Evolutionary conservation across 1,140 invertebrate species (phyloP), one percentile per base, ranked within the genome.

Genomic region (Lucilia sericata): DNA sequence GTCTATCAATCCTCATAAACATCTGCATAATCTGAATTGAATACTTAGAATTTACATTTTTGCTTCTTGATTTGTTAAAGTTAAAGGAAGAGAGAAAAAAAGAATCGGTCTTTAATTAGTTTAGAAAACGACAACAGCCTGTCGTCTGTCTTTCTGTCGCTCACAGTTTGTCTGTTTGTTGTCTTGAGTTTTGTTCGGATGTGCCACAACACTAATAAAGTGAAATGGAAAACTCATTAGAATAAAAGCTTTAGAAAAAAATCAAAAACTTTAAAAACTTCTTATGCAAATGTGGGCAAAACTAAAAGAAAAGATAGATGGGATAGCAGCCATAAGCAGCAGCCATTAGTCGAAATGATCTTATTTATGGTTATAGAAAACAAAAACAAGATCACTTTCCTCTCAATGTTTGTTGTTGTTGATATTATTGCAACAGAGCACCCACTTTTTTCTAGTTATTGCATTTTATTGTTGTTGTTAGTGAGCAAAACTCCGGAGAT

Each of bases 351-450:
- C 19, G n/a, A 47, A 80, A 51, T 80, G 76, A 51, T 80, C 76
- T 80, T 80, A 80, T 80, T 80, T 80, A 80, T 80, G 76, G 76
- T 80, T 80, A 80, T 80, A 25, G 76, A 80, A 80, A 80, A 80
- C 76, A 51, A 80, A 80, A 80, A 80, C 76, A 80, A 80, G 76
- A 80, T 80, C 76, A 80, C 76, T 80, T 80, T 80, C 76, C 76
- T 80, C 76, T 80, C n/a, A 17, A 12, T 5, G 2, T 25, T 21
- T 70, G 51, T 55, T 17, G 51, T 14, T 17, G 51, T 10, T 42
- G 42, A 2, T 55, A 12, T 55, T 17, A 14, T 55, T 17, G 17
- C 51, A 21, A 70, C 17, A 21, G 21, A 70, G 65, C 65, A 70
- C 65, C 65, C 65, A 70, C 65, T 21, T 70, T 70, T 70, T 21